Conservation (phyloP, 2,888 invertebrate species). For the Cerastis rubricosa region DNA sequence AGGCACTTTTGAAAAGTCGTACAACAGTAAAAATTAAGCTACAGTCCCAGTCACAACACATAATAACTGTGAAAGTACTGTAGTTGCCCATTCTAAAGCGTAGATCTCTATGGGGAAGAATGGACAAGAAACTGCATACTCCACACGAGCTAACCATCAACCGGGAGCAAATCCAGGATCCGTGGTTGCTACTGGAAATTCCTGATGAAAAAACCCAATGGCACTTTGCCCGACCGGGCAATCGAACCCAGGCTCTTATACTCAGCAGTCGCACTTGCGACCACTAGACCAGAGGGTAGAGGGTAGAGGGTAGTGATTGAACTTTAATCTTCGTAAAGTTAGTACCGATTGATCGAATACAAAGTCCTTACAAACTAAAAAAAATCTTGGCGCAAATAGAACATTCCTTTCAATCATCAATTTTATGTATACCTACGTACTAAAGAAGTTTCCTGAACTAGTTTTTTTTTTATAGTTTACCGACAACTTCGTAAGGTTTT, state of each 20-base stretch:
- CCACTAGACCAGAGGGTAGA: neutral
- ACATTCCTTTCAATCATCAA: constrained; percentile 46
- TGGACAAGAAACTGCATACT: no score
- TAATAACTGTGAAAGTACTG: no score
- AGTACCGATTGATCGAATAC: neutral
- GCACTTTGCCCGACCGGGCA: neutral
- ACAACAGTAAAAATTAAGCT: no score
- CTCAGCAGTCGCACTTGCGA: neutral
- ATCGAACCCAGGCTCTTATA: neutral
- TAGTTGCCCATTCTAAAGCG: no score
- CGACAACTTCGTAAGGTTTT: constrained; percentile 57
- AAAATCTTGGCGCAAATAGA: constrained; percentile 17
- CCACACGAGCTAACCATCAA: neutral
- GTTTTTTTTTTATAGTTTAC: constrained; percentile 59
- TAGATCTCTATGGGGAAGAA: no score
- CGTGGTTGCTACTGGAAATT: neutral
- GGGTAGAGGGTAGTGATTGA: neutral
- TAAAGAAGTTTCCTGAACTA: constrained; percentile 47
- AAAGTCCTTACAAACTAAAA: neutral
- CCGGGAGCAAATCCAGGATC: neutral
- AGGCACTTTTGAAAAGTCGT: no score
- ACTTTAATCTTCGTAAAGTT: neutral
- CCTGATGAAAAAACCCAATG: neutral
- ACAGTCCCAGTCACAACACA: no score
- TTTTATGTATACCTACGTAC: constrained; percentile 38